phyloP scores from a whole-genome alignment of 35 echinoderm and acorn worm species.

The Lytechinus pictus region DNA sequence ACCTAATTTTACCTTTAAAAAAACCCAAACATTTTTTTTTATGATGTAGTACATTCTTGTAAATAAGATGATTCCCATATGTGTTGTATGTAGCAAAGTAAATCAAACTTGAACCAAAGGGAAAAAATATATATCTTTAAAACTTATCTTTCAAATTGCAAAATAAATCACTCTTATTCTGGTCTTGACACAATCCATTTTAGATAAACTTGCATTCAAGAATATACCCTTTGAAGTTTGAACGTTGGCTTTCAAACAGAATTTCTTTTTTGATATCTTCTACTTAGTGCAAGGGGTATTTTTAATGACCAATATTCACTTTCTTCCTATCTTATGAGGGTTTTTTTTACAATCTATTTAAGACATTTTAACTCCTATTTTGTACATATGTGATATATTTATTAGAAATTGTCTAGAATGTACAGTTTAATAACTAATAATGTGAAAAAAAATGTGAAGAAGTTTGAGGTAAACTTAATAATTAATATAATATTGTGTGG shows the following conservation, averaged over 20 bases:
- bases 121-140: too few species aligned
- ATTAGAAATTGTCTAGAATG: constrained; percentile 14
- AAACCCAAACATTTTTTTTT: too few species aligned
- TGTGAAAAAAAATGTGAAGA: background rate
- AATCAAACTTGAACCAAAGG: too few species aligned
- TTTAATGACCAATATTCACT: background rate
- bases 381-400: constrained; percentile 14
- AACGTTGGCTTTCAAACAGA: too few species aligned
- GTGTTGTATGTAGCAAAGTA: too few species aligned
- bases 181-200: background rate
- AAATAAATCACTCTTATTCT: background rate
- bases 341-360: background rate
- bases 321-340: background rate
- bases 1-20: too few species aligned
- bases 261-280: background rate
- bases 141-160: too few species aligned
- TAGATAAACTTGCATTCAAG: background rate
- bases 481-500: background rate
- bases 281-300: background rate
- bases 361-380: background rate
- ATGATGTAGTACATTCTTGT: too few species aligned
- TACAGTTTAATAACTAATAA: background rate
- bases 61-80: too few species aligned
- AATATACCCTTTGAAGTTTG: too few species aligned
- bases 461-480: background rate